Evolutionary conservation across 2,113 vertebrate species (phyloP).

Genomic region (Halcyon malimbica): DNA sequence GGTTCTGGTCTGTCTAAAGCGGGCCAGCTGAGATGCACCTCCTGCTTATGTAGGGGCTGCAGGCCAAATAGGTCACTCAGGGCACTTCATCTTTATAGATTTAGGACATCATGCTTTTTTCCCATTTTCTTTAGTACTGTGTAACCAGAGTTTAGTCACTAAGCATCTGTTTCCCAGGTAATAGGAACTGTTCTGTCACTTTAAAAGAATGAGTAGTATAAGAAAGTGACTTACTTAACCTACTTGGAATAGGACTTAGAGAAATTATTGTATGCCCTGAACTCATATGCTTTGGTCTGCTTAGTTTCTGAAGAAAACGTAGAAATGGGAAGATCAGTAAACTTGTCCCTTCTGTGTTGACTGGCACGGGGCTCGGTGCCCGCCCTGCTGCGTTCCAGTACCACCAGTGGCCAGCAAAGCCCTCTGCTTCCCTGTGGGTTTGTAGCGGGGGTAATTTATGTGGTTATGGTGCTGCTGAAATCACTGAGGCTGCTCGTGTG

Average conservation of each 20-base stretch:
- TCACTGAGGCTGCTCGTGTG: background rate
- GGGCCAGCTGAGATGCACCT: background rate
- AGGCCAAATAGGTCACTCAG: background rate
- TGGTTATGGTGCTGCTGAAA: background rate
- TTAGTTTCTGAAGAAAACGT: background rate
- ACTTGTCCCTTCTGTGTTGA: background rate
- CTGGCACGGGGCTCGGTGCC: background rate
- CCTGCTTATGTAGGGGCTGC: rapidly evolving
- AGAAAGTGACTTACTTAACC: background rate
- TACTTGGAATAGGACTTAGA: background rate
- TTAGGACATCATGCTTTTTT: background rate
- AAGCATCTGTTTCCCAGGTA: background rate
- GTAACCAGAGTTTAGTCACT: background rate
- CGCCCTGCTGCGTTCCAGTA: rapidly evolving
- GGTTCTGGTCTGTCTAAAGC: background rate
- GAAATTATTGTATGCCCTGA: background rate
- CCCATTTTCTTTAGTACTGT: background rate
- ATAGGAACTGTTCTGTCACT: background rate
- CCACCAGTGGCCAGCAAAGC: background rate
- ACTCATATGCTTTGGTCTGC: background rate
- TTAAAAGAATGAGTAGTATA: background rate
- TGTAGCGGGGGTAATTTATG: rapidly evolving
- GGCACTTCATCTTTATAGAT: background rate
- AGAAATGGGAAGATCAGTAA: rapidly evolving
- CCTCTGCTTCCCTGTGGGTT: background rate